Percentiles rank a stretch among this genome's conserved stretches.
These are phyloP conservation scores for Hoplodrina ambigua DNA, from an alignment of 2,888 invertebrate genomes.

Conservation along the genomic window DNA sequence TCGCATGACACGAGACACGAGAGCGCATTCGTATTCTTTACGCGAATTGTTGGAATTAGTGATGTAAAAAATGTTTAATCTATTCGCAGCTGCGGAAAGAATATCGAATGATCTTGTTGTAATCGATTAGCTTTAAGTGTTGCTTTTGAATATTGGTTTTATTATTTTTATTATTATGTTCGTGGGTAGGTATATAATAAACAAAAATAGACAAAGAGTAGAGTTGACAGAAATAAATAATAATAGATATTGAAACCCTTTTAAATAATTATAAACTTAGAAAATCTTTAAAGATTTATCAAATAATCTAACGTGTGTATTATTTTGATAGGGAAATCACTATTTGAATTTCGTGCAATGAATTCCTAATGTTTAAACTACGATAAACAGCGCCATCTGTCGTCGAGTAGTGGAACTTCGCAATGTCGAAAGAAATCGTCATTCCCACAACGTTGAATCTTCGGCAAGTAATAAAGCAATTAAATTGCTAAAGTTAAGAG, in stretches of 20 bases:
- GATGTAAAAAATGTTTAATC: slow-evolving; percentile 60
- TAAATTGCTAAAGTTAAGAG: slow-evolving; percentile 73
- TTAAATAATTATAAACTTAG: neutral
- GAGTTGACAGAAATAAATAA: too few relatives aligned
- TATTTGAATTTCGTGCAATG: fast-evolving
- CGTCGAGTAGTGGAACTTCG: slow-evolving; percentile 72
- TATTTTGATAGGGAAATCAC: neutral
- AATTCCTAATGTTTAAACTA: neutral
- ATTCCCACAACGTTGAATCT: slow-evolving; percentile 49
- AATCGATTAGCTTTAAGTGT: slow-evolving; percentile 36
- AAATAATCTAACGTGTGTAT: neutral
- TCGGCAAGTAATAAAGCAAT: slow-evolving; percentile 76
- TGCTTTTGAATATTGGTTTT: slow-evolving; percentile 3
- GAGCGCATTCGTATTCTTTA: slow-evolving; percentile 58
- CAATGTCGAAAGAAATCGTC: slow-evolving; percentile 30
- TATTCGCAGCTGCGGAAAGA: slow-evolving; percentile 59
- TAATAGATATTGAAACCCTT: neutral
- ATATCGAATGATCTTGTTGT: slow-evolving; percentile 53
- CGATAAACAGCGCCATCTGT: slow-evolving; percentile 74
- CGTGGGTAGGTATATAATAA: neutral
- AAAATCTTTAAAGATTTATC: neutral
- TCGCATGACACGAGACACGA: slow-evolving; percentile 36
- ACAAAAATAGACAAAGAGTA: neutral
- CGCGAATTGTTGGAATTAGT: slow-evolving; percentile 61
- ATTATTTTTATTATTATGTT: neutral